Base-by-base conservation (phyloP, 2,888 invertebrate species). In the Byasa hedistus region DNA sequence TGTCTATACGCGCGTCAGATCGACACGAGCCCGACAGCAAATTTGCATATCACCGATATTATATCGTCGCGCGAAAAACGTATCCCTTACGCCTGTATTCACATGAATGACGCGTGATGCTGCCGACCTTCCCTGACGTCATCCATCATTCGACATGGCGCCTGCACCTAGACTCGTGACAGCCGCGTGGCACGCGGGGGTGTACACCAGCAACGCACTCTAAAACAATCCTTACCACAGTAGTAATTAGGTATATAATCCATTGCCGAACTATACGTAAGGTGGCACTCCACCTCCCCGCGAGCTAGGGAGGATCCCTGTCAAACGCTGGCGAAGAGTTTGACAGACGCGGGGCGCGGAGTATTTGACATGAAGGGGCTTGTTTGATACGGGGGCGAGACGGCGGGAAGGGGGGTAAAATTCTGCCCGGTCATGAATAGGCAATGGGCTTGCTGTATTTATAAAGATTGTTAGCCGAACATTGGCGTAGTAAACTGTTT, bases 291-390 rank as follows among this genome's bases (percentile, higher is more conserved):
- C 83, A 82, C 86, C 89, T 81, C 87, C 87, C 87, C 86, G 84
- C 87, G 79, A 76, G 85, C 79, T 79, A 85, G 91, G 91, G 91
- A 89, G 91, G 91, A 88, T 89, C 90, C 90, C 89, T 91, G 91
- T 91, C 91, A 91, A 91, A 91, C 89, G 87, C 86, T 89, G 87
- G 86, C 89, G 91, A 90, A 91, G 90, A 91, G 91, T 91, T 91
- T 91, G 91, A 91, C 91, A 91, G 91, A 89, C 91, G 90, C 89
- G 89, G 91, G 90, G 91, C 86, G 89, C 87, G 87, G 90, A 90
- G 91, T 89, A 88, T 91, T 91, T 91, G 91, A 91, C 91, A 89
- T 91, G 91, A 91, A 91, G 91, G 91, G 91, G 90, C 91, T 89
- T 89, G 90, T 90, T 91, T 91, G 90, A 91, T 90, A 89, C 90